Evolutionary conservation across 30 jellyfish, hydroid and myxozoan species (phyloP).

Genomic region (Rhopilema esculentum): DNA sequence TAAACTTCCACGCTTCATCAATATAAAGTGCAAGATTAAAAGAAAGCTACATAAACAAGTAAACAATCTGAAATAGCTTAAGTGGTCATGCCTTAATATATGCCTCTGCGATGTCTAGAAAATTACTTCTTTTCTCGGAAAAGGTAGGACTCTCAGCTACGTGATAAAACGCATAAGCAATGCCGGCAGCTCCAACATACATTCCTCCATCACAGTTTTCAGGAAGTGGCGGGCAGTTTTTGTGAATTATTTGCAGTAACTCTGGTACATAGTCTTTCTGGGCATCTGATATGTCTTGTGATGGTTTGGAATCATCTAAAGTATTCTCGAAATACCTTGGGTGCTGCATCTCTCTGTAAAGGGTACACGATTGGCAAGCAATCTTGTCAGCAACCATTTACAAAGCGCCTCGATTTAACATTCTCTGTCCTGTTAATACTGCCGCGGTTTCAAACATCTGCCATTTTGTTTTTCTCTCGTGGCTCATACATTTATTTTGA

Average conservation of each 20-base stretch:
- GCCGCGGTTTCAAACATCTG: conserved; percentile 6
- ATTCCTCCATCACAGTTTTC: conserved; percentile 96
- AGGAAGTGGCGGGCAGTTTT: conserved; percentile 93
- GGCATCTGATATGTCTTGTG: conserved; percentile 85
- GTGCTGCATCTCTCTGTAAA: conserved; percentile 71
- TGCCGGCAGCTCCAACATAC: conserved; percentile 99
- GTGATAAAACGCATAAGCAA: conserved; percentile 97
- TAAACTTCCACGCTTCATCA: no score
- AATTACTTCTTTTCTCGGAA: conserved; percentile 82
- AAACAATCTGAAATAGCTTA: neutral
- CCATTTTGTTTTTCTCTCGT: conserved; percentile 17
- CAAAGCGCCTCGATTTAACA: conserved; percentile 19
- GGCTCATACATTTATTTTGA: no score
- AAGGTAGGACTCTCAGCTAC: conserved; percentile 93
- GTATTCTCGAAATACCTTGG: conserved; percentile 94
- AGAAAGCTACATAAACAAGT: neutral
- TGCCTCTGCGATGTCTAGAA: conserved; percentile 85
- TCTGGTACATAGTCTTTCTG: conserved; percentile 97
- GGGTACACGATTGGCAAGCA: no score
- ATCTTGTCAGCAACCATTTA: neutral
- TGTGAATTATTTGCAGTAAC: conserved; percentile 80
- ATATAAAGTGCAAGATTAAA: no score
- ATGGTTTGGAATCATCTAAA: conserved; percentile 77
- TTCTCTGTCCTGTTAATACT: neutral
- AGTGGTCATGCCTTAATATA: conserved; percentile 75